Base-by-base conservation (phyloP, 2,888 invertebrate genomes). In the Diarsia rubi region DNA sequence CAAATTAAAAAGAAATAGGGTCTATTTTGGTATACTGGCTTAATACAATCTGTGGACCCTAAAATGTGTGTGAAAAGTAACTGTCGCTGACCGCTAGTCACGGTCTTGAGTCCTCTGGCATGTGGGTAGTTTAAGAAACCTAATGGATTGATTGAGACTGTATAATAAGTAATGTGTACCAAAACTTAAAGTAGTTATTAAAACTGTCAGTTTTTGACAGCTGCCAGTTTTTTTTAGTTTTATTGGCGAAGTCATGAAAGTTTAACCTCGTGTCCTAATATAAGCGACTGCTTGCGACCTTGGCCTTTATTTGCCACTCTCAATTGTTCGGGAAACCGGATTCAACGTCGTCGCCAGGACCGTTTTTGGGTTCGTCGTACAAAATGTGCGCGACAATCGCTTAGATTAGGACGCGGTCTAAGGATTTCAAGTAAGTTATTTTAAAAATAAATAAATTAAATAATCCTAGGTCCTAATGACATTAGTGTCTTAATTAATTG, bases 401-500 rank as follows among this genome's bases (percentile, higher is more conserved):
- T 59, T 59, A 19, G 19, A 59, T 59, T 59, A 59, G 27, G 19
- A 59, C 27, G 19, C 9, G 57, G 19, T 9, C 19, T 31, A 59
- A 16, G 27, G 57, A 31, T 59, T 59, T 31, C 59, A 19, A 31
- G 57, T 27, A 57, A 27, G 27, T 16, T 16, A 24, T 54, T 49
- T 49, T 57, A 16, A 2, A 12, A 57, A 57, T 60, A 4, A 31
- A 21, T 2, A 44, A 12, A 8, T 24, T 31, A 27, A 0, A 27
- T 24, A 16, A 60, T 49, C 31, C 21, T 31, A 31, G 14, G 21
- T 78, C 60, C 14, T 65, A 14, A 65, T 54, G n/a, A 27, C 21
- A 62, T 65, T 63, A 54, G 52, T 54, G n/a, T 47, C 24, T 49
- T 64, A 63, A 64, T 72, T 37, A 67, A 42, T 69, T 27, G 4